These are phyloP conservation scores for Protosalanx chinensis DNA, from an alignment of 2,797 vertebrate genomes.

Conservation along the genomic window DNA sequence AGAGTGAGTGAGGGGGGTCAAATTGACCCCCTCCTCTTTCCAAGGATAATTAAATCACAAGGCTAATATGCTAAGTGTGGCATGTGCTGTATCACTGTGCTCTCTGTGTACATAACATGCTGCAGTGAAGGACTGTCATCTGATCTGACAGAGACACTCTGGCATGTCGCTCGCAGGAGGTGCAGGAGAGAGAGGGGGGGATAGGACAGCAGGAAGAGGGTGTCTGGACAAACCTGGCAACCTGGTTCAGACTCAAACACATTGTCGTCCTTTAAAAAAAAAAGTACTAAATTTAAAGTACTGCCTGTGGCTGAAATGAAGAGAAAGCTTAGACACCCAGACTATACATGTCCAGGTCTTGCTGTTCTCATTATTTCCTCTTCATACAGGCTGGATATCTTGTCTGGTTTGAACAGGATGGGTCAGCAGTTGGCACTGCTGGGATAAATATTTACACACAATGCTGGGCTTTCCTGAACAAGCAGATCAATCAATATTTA, in stretches of 20 bases:
- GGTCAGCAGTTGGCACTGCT: slow-evolving; percentile 53
- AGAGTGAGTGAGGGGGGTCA: slow-evolving; percentile 11
- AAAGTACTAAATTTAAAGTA: slow-evolving; percentile 55
- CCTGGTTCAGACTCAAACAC: slow-evolving; percentile 25
- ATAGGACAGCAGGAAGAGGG: slow-evolving; percentile 26
- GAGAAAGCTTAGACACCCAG: slow-evolving; percentile 31
- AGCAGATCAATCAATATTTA: slow-evolving; percentile 73
- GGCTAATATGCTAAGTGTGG: slow-evolving; percentile 71
- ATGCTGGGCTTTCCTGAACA: slow-evolving; percentile 60
- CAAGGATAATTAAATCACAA: slow-evolving; percentile 65
- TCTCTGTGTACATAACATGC: slow-evolving; percentile 56
- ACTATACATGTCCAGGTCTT: slow-evolving; percentile 28
- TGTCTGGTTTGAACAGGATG: slow-evolving; percentile 30
- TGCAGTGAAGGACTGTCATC: slow-evolving; percentile 58
- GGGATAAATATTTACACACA: slow-evolving; percentile 64
- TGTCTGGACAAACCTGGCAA: slow-evolving; percentile 28
- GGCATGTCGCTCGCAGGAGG: slow-evolving; percentile 45
- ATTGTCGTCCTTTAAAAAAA: slow-evolving; percentile 17
- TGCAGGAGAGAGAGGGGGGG: background rate
- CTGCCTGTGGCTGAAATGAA: slow-evolving; percentile 24
- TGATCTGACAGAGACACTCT: slow-evolving; percentile 64
- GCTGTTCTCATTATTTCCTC: slow-evolving; percentile 1
- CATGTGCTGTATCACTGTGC: slow-evolving; percentile 61
- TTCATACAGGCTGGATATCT: slow-evolving; percentile 26
- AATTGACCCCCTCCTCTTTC: slow-evolving; percentile 36